Conservation (phyloP, 23 tunicate species). For the Clavelina lepadiformis region DNA sequence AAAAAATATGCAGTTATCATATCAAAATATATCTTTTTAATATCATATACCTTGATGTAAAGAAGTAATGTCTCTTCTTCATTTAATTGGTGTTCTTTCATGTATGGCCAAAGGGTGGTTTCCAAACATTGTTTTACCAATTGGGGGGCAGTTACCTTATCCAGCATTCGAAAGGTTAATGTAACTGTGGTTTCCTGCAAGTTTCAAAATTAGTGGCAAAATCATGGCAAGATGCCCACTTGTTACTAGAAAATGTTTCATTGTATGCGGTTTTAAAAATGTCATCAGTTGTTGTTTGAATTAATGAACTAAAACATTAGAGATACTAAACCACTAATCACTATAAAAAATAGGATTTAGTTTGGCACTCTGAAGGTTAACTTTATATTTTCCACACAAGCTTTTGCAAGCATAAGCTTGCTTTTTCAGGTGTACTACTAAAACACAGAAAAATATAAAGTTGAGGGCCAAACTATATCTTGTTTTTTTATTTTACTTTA, state of each 20-base stretch:
- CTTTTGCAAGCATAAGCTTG: no score
- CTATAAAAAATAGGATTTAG: no score
- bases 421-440: no score
- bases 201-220: background rate
- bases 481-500: no score
- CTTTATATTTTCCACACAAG: no score
- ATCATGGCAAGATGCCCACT: background rate
- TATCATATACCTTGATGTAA: constrained; percentile 37
- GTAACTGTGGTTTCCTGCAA: constrained; percentile 59
- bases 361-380: no score
- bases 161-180: constrained; percentile 77
- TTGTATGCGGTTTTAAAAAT: background rate
- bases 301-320: background rate
- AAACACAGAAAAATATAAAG: no score
- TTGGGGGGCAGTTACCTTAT: constrained; percentile 71
- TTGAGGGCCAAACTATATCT: no score
- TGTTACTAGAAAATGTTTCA: background rate
- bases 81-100: constrained; percentile 54
- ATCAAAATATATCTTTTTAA: background rate
- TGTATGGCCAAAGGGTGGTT: constrained; percentile 65
- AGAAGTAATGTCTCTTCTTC: constrained; percentile 58
- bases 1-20: background rate
- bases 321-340: no score
- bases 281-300: background rate
- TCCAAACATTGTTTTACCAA: constrained; percentile 42